Evolutionary conservation across 2,113 vertebrate species (phyloP), one percentile per base, ranked within the genome.

Genomic region (Oreotrochilus melanogaster): DNA sequence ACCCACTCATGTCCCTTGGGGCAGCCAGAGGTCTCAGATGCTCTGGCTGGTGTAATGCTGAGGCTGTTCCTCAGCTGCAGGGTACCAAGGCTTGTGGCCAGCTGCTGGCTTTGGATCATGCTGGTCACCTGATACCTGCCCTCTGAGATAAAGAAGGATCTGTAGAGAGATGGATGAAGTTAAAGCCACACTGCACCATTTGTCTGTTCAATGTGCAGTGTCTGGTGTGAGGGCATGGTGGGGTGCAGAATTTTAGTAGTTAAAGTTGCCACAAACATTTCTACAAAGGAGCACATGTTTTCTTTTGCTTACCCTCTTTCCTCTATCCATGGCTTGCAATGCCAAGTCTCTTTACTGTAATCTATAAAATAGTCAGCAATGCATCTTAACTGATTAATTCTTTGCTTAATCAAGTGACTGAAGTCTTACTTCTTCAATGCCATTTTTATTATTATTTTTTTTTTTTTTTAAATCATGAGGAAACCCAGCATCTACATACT

Each of bases 11-110:
- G 25, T 76, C 13, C 33, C 23, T 60, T 51, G 62, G 47, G 19
- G 53, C 66, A 69, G 37, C 7, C 1, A 1, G 23, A 54, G 35
- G 39, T 85, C 67, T 88, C 70, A 10, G 39, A 11, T 78, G 65
- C n/a, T 84, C 22, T 31, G 33, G 14, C 13, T 33, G 47, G 31
- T 50, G 30, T 45, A 45, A 19, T 14, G 51, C 47, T 37, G 79
- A 42, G 47, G 3, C 37, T 45, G 25, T 54, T 88, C 15, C 42
- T 75, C 9, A 6, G 14, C 30, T 0, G 0, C 1, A 2, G 37
- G 24, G 7, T 73, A 28, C 33, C 13, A n/a, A 76, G 51, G 27
- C 25, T 30, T 31, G 37, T 45, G 37, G 48, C 10, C 14, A 33
- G 28, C 57, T 72, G 30, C 35, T 54, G 45, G 31, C 45, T 90